These are phyloP conservation scores for Mirounga angustirostris DNA, from an alignment of 2,113 vertebrate species.

Conservation along the genomic window DNA sequence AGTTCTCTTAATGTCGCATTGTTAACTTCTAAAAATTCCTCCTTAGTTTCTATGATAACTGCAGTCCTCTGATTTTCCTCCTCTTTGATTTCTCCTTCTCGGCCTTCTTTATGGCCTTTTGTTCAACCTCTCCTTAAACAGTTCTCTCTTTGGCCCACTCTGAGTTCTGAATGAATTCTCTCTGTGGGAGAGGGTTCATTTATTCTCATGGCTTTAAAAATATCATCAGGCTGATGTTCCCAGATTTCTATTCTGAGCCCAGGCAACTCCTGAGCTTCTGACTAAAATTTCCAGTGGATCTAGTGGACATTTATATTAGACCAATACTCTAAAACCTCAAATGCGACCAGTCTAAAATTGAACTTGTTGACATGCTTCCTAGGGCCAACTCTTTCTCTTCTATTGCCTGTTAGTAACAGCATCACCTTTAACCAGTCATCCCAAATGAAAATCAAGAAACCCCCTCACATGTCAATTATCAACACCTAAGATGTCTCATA, in stretches of 20 bases:
- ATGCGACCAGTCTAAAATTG: not conserved
- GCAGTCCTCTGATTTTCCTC: not conserved
- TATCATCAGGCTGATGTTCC: not conserved
- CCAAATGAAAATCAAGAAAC: not conserved
- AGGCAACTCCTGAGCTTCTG: not conserved
- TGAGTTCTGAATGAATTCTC: not conserved
- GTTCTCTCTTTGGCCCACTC: not conserved
- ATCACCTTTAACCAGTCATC: not conserved
- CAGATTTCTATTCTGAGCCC: not conserved
- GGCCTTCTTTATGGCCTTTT: not conserved
- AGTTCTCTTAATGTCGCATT: not conserved
- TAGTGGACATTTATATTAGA: not conserved
- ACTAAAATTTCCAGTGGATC: not conserved
- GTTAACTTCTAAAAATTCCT: constrained; percentile 25
- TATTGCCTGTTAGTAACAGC: not conserved
- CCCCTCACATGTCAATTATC: not conserved
- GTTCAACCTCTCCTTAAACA: not conserved
- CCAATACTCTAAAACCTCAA: not conserved
- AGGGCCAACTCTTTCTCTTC: not conserved
- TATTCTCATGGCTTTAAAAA: constrained; percentile 28
- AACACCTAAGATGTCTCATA: not conserved
- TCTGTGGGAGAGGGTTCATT: not conserved
- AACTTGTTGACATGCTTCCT: not conserved
- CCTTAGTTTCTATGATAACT: not conserved
- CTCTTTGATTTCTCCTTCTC: not conserved